Percentiles rank a stretch among this genome's conserved stretches.
These are phyloP conservation scores for Caloenas nicobarica DNA, from an alignment of 2,113 vertebrate species.

Conservation along the genomic window DNA sequence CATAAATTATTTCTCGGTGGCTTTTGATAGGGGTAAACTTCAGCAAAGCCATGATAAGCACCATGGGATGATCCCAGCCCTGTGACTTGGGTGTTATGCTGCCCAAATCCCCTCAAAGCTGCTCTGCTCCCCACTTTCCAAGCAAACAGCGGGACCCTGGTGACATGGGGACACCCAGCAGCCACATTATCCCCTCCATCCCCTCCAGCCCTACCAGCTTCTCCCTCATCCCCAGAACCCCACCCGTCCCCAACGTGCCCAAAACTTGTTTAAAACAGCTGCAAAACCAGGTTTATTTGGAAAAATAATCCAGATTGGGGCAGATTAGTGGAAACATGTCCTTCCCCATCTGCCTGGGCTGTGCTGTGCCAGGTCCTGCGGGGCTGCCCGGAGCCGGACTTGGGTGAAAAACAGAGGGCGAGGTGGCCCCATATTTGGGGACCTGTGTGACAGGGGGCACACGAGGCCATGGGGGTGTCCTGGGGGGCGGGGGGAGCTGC, in stretches of 20 bases:
- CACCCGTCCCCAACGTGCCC: rapidly evolving
- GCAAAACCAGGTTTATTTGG: background rate
- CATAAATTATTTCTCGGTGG: rapidly evolving
- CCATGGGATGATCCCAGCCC: background rate
- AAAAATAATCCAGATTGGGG: conserved; percentile 1
- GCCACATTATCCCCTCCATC: rapidly evolving
- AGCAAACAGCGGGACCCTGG: rapidly evolving
- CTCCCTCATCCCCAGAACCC: background rate
- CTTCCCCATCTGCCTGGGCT: background rate
- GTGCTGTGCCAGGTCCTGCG: background rate
- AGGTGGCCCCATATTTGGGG: background rate
- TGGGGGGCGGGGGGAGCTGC: background rate
- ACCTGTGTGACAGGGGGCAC: background rate
- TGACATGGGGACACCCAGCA: background rate
- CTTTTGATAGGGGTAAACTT: background rate
- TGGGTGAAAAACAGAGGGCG: too few relatives aligned
- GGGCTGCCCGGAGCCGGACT: background rate
- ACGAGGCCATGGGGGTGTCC: background rate
- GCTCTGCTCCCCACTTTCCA: rapidly evolving
- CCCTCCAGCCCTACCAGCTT: background rate
- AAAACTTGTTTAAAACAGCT: background rate
- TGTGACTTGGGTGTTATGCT: rapidly evolving
- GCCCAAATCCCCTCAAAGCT: background rate
- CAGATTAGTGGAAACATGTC: background rate
- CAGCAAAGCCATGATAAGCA: rapidly evolving